These are phyloP conservation scores for Cerceris ruficornis DNA, from an alignment of 2,888 invertebrate species.

Conservation along the genomic window DNA sequence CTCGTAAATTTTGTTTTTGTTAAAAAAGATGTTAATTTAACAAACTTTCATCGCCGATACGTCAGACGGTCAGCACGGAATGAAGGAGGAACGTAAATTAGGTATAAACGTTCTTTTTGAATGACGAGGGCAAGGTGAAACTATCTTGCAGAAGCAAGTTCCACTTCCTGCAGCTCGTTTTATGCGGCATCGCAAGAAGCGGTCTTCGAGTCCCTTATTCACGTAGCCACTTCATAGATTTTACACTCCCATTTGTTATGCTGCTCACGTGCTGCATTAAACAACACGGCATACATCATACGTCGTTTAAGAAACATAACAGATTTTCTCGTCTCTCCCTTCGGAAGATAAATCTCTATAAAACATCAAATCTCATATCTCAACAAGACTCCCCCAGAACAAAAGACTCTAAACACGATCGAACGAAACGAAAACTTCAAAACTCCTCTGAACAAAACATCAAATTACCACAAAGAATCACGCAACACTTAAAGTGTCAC, in stretches of 20 bases:
- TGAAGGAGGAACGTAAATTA: conserved; percentile 15
- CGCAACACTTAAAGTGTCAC: too few species aligned
- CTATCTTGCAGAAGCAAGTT: conserved; percentile 39
- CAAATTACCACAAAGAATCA: too few species aligned
- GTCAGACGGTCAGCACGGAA: background rate
- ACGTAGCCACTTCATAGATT: conserved; percentile 38
- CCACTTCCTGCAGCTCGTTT: conserved; percentile 44
- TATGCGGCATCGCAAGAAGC: conserved; percentile 29
- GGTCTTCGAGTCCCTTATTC: conserved; percentile 31
- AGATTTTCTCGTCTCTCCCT: background rate
- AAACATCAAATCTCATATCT: too few species aligned
- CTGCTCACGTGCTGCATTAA: conserved; percentile 33
- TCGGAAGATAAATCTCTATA: too few species aligned
- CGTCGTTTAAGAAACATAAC: conserved; percentile 11
- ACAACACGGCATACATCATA: conserved; percentile 19
- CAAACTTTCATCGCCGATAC: too few species aligned
- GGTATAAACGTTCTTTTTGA: background rate
- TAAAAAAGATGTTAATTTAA: too few species aligned
- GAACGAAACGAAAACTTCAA: too few species aligned
- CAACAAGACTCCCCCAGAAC: too few species aligned
- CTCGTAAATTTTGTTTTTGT: too few species aligned
- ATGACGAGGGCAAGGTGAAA: conserved; percentile 26
- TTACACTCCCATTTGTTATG: conserved; percentile 43
- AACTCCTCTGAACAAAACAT: too few species aligned
- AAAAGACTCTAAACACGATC: too few species aligned